Evolutionary conservation across 2,888 invertebrate genomes (phyloP).

Genomic region (Drosophila neutralis): DNA sequence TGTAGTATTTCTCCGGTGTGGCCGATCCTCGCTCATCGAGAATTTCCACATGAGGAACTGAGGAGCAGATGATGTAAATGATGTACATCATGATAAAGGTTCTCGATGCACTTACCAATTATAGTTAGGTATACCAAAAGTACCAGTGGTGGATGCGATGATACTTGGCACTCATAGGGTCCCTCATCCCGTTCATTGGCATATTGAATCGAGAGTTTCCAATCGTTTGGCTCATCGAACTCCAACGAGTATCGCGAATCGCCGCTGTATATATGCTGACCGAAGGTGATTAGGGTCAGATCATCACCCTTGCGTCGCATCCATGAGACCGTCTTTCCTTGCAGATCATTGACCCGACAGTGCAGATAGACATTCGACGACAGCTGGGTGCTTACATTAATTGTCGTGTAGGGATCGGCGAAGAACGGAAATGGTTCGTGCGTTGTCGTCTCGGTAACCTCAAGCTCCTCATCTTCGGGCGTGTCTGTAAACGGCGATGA

Average conservation of each 20-base stretch:
- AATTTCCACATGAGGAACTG: slow-evolving; percentile 93
- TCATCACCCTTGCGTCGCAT: slow-evolving; percentile 89
- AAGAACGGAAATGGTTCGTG: slow-evolving; percentile 90
- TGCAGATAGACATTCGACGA: slow-evolving; percentile 88
- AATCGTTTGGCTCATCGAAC: slow-evolving; percentile 90
- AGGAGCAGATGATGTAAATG: neutral
- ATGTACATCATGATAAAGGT: neutral
- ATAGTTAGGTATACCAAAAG: slow-evolving; percentile 89
- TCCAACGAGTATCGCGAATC: slow-evolving; percentile 89
- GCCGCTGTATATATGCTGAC: slow-evolving; percentile 88
- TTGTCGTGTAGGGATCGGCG: slow-evolving; percentile 87
- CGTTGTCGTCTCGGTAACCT: slow-evolving; percentile 85
- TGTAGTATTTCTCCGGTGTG: slow-evolving; percentile 92
- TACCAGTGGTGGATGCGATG: slow-evolving; percentile 91
- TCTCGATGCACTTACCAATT: slow-evolving; percentile 87
- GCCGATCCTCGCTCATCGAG: slow-evolving; percentile 91
- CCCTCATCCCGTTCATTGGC: slow-evolving; percentile 91
- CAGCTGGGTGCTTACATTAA: slow-evolving; percentile 89
- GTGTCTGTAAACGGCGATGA: slow-evolving; percentile 85
- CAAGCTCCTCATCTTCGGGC: slow-evolving; percentile 84
- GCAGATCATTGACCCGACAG: slow-evolving; percentile 89
- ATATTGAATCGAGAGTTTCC: slow-evolving; percentile 90
- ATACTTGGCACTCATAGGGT: slow-evolving; percentile 92
- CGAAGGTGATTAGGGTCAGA: slow-evolving; percentile 89
- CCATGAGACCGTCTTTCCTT: slow-evolving; percentile 91